Base-by-base conservation (phyloP, 2,797 vertebrate genomes). In the Threskiornis aethiopicus region DNA sequence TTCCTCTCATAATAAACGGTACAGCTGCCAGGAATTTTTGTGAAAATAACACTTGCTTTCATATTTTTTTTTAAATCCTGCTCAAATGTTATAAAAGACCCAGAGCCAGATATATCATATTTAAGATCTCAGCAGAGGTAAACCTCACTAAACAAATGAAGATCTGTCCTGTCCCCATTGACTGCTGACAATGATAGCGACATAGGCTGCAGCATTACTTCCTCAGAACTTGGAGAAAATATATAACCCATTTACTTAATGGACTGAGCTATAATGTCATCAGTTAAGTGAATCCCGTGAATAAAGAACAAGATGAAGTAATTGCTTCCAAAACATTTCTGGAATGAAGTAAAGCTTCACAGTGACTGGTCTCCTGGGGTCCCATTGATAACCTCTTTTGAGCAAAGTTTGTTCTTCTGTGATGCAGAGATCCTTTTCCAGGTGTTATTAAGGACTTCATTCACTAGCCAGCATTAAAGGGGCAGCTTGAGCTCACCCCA, bases 261-360 rank as follows among this genome's bases (percentile, higher is more conserved):
- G 95, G 95, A 91, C 94, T 97, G 94, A 95, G 71, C 83, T 91
- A 35, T 93, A 96, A 96, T 96, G 94, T 97, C 96, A 96, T 95
- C 92, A 93, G 85, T 96, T 96, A 97, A 97, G 94, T 94, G 94
- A 93, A 95, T 96, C 80, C 89, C 0, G 49, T 90, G 93, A 94
- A 94, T 96, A 93, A 96, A 96, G 95, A 95, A 91, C 66, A 94
- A 95, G 96, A 95, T 87, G 96, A 93, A 97, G 91, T 97, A 96
- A 97, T 96, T 96, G 96, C 94, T 97, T 97, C 89, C 96, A 95
- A 97, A 97, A 96, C 94, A 95, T 96, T 95, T 93, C 93, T 96
- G 95, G 91, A 96, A 97, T 93, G 91, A 96, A 96, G 83, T 84
- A 93, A 87, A 91, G 59, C 92, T 95, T 95, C 87, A 77, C 80